Evolutionary conservation across 2,113 vertebrate species (phyloP), one percentile per base, ranked within the genome.

Genomic region (Amphiprion percula): DNA sequence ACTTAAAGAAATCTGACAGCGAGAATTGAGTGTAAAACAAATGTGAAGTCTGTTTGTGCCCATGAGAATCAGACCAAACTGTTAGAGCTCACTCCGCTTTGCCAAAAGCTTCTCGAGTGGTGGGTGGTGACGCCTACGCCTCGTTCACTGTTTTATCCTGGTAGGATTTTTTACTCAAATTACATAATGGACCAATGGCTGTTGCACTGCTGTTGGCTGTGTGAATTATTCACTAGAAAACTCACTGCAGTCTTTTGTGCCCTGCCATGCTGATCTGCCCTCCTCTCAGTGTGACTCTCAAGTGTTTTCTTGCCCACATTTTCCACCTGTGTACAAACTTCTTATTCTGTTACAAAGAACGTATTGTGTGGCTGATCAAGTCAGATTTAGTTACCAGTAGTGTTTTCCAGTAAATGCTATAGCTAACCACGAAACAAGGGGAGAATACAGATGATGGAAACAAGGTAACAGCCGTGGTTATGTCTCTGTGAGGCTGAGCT

Each of bases 91-190:
- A 65, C 81, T 80, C 30, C 3, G 17, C 78, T 67, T 44, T 85
- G 88, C 84, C 90, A 90, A 67, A 89, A 84, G 61, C 37, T 72
- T 85, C 79, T 84, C 80, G 80, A 14, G 54, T 67, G 37, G 90
- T 91, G 89, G 91, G 90, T 39, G 90, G 85, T 30, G 64, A 74
- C 83, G 82, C 91, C 90, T 77, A 90, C 90, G 64, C 84, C 33
- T 76, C 14, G 65, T 83, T 90, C 84, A 68, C 88, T 77, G 58
- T 82, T 90, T 85, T 83, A 90, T 85, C 79, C 81, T 79, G 80
- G 62, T 60, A 61, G 72, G 79, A 74, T 83, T 85, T 84, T 87
- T 53, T 72, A 85, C 79, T 85, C 64, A 73, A 67, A 85, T 91
- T 91, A 88, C 88, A 87, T 91, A 91, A 93, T 80, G 85, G 72